These are phyloP conservation scores for Dryadula phaetusa DNA, from an alignment of 2,888 invertebrate species.

Conservation along the genomic window DNA sequence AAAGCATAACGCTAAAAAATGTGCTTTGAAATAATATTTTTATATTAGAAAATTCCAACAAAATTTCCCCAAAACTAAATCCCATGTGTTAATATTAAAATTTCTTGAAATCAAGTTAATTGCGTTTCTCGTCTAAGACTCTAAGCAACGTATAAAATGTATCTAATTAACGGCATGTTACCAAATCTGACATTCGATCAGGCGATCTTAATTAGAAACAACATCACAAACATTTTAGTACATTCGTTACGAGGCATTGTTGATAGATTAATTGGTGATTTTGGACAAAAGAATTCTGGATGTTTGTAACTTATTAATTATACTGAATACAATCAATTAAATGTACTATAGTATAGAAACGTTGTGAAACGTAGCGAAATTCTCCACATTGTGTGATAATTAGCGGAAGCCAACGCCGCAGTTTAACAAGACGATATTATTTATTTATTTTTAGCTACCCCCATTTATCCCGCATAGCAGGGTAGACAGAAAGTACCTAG, in stretches of 20 bases:
- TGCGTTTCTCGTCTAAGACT: no score
- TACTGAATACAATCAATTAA: no score
- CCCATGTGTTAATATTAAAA: slow-evolving; percentile 7
- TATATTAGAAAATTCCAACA: neutral
- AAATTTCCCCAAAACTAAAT: slow-evolving; percentile 7
- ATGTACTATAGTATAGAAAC: no score
- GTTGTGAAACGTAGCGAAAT: no score
- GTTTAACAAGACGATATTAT: no score
- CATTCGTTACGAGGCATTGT: slow-evolving; percentile 18
- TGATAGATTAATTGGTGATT: neutral
- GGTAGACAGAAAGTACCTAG: no score
- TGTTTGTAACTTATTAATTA: neutral
- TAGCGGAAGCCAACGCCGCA: no score
- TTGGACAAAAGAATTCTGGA: neutral
- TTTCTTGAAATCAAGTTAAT: slow-evolving; percentile 5
- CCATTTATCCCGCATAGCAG: no score
- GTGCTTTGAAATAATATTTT: slow-evolving; percentile 9
- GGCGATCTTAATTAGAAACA: slow-evolving; percentile 33
- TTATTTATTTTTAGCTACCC: no score
- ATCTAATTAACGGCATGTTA: slow-evolving; percentile 33
- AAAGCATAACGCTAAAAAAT: no score
- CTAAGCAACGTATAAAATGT: slow-evolving; percentile 21
- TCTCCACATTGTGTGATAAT: no score
- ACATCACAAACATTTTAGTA: slow-evolving; percentile 17
- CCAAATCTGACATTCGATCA: slow-evolving; percentile 36